Base-by-base conservation (phyloP, 2,797 vertebrate genomes). In the Sebastes flavidus region DNA sequence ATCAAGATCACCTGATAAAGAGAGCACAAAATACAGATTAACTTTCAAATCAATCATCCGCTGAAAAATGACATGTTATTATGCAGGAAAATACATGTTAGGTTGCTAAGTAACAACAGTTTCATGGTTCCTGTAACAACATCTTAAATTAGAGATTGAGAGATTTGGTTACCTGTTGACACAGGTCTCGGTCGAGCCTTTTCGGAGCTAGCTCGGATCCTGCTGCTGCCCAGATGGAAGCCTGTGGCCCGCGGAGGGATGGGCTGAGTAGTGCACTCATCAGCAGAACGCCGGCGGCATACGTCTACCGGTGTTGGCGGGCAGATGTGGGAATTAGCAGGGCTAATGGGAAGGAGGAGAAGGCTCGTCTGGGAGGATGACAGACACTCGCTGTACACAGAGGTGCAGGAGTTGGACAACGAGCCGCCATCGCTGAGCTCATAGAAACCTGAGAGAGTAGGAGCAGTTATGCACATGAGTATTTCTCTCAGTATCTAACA, bases 381-480 rank as follows among this genome's bases (percentile, higher is more conserved):
- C 25, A 97, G 85, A 77, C 95, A 96, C 86, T 98, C 97, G 2
- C 98, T 98, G 95, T 97, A 97, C 88, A 99, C 96, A 0, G 98
- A 99, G 0, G 97, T 98, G 87, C 98, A 98, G 11, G 98, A 99
- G 84, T 98, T 97, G 56, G 98, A 99, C 68, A 98, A 89, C 0
- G 98, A 99, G n/a, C 97, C 97, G 0, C 95, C 97, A 0, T 99
- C 98, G 0, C 98, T 99, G 74, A 99, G 96, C 86, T 99, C 98
- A 7, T 97, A 99, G 92, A 99, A 99, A 46, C 98, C 98, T 99
- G 90, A 76, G 58, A 77, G 72, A 80, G 61, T 10, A 70, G 14
- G 36, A 75, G 38, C 6, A 11, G 76, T 58, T 25, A 4, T 1
- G 2, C 34, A 65, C 22, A 52, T 87, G 0, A 69, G 29, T 32